A percentile compares a stretch with the other conserved stretches of the same genome.
phyloP scores from a whole-genome alignment of 1,140 invertebrate genomes.

The Drosophila lini region DNA sequence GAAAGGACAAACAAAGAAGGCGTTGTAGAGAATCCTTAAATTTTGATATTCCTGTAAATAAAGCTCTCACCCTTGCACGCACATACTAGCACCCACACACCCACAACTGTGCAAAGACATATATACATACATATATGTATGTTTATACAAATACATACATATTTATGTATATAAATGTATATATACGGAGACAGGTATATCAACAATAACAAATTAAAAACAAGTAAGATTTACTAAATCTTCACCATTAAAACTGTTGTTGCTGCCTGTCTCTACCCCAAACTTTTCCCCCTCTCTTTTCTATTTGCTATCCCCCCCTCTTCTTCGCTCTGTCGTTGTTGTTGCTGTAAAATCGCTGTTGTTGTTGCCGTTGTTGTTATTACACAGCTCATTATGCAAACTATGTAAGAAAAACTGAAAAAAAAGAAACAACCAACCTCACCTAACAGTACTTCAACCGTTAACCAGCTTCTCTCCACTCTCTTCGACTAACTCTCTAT shows the following conservation, averaged over 20 bases:
- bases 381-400: constrained; percentile 48
- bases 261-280: constrained; percentile 20
- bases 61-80: constrained; percentile 19
- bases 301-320: constrained; percentile 18
- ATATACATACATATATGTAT: not conserved
- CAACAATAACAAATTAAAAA: constrained; percentile 18
- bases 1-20: not conserved
- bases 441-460: constrained; percentile 33
- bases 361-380: constrained; percentile 42
- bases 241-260: constrained; percentile 6
- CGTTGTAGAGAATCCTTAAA: not conserved
- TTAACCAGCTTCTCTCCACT: constrained; percentile 29
- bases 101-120: not conserved
- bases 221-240: constrained; percentile 3
- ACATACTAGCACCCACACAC: constrained; percentile 2
- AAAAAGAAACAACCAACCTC: constrained; percentile 18
- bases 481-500: constrained; percentile 32
- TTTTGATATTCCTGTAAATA: constrained; percentile 35
- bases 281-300: constrained; percentile 8
- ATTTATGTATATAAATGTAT: not conserved
- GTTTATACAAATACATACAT: not conserved
- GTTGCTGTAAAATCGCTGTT: constrained; percentile 54
- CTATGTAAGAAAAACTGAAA: constrained; percentile 4
- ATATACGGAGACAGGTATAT: constrained; percentile 1
- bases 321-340: constrained; percentile 48